phyloP scores from a whole-genome alignment of 2,888 invertebrate species.

The Pterobdella sp. region DNA sequence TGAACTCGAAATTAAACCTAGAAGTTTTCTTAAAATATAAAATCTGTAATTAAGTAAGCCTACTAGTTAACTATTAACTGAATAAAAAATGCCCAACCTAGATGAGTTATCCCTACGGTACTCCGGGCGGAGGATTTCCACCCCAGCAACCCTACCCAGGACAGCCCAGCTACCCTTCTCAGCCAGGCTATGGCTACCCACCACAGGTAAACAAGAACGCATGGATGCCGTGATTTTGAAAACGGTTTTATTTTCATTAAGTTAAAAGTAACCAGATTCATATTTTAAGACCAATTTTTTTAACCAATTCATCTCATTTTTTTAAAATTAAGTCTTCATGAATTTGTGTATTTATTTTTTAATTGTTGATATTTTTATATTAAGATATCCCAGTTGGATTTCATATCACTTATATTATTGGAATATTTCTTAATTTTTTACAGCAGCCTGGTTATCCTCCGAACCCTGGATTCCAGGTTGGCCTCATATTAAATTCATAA shows the following conservation, averaged over 20 bases:
- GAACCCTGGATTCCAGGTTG: conserved; percentile 19
- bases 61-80: not conserved
- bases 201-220: conserved; percentile 21
- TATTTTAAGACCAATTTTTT: no score
- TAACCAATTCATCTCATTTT: no score
- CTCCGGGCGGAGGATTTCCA: conserved; percentile 30
- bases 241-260: no score
- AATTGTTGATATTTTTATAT: no score
- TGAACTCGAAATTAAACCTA: no score
- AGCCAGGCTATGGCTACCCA: conserved; percentile 30
- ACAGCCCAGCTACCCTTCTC: conserved; percentile 28
- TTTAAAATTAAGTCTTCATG: no score
- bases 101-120: conserved; percentile 31
- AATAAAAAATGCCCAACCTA: not conserved
- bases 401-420: not conserved
- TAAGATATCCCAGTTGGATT: no score
- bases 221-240: no score
- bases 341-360: no score
- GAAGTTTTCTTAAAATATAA: no score
- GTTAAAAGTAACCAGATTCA: no score
- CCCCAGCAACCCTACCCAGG: conserved; percentile 22
- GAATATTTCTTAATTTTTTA: not conserved
- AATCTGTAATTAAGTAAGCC: no score
- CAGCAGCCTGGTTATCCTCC: conserved; percentile 24
- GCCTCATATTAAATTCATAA: not conserved